phyloP scores from a whole-genome alignment of 2,888 invertebrate species.

The Amphipoea oculea region DNA sequence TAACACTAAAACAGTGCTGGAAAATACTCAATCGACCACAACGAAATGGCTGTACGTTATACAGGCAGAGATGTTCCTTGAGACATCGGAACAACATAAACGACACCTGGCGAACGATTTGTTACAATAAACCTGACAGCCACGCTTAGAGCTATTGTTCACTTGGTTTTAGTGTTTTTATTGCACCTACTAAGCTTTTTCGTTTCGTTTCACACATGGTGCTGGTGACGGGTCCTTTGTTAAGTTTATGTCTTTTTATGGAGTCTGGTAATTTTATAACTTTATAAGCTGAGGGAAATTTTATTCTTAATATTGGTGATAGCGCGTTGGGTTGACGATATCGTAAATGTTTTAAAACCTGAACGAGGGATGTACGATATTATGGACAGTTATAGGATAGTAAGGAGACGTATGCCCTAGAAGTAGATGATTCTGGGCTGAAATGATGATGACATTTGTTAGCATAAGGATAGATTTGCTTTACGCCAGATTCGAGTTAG shows the following conservation, averaged over 20 bases:
- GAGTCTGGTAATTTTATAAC: not conserved
- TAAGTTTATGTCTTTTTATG: slow-evolving; percentile 32
- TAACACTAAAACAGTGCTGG: slow-evolving; percentile 48
- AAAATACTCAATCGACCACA: slow-evolving; percentile 55
- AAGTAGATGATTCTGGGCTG: not conserved
- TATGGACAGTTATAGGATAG: not conserved
- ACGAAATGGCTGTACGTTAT: slow-evolving; percentile 51
- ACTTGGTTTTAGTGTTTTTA: slow-evolving; percentile 65
- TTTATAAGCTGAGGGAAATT: not conserved
- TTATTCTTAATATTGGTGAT: slow-evolving; percentile 13
- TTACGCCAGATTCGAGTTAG: too few species aligned
- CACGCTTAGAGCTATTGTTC: slow-evolving; percentile 62
- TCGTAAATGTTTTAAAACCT: too few species aligned
- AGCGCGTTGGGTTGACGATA: not conserved
- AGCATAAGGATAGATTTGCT: too few species aligned
- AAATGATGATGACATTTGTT: not conserved
- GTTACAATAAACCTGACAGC: slow-evolving; percentile 67
- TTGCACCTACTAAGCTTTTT: slow-evolving; percentile 58
- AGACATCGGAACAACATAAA: slow-evolving; percentile 66
- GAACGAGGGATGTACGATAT: not conserved
- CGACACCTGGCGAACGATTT: slow-evolving; percentile 66
- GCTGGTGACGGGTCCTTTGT: slow-evolving; percentile 41
- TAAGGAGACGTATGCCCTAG: too few species aligned
- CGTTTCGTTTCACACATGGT: slow-evolving; percentile 53
- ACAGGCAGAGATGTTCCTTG: slow-evolving; percentile 56